A percentile compares a stretch with the other conserved stretches of the same genome.
Conservation (phyloP, 2,888 invertebrate species). For the Philereme transversata region DNA sequence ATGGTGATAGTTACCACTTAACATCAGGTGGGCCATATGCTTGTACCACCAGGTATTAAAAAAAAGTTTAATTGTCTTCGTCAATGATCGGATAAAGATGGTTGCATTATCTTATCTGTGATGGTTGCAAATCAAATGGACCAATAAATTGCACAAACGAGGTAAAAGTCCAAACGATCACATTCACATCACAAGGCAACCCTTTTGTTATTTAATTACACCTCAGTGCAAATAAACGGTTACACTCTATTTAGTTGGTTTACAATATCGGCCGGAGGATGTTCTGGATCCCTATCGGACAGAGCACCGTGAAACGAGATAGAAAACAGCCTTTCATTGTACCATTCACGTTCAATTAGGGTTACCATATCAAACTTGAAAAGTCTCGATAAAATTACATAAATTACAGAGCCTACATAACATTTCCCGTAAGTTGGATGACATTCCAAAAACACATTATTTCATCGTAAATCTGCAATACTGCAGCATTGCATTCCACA, state of each 20-base stretch:
- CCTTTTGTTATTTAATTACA: conserved; percentile 37
- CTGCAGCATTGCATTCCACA: no score
- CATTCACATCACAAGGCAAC: conserved; percentile 20
- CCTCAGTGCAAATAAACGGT: conserved; percentile 38
- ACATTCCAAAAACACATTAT: no score
- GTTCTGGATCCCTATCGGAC: conserved; percentile 34
- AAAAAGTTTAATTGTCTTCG: conserved; percentile 1
- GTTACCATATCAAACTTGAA: no score
- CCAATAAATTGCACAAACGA: conserved; percentile 6
- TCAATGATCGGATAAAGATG: not conserved
- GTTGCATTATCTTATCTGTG: no score
- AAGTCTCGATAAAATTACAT: no score
- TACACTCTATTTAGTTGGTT: conserved; percentile 54
- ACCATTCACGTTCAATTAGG: conserved; percentile 11
- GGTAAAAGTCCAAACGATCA: conserved; percentile 10
- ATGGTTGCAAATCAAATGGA: no score
- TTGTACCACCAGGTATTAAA: not conserved
- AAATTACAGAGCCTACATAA: no score
- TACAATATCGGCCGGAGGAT: conserved; percentile 47
- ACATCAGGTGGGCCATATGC: no score
- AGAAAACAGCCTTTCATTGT: conserved; percentile 41
- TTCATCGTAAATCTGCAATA: no score
- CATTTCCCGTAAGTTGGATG: no score
- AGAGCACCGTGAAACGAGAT: conserved; percentile 37
- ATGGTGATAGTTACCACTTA: no score